Percentiles rank a stretch among this genome's conserved stretches.
phyloP scores from a whole-genome alignment of 2,888 invertebrate genomes.

The Platycnemis pennipes region DNA sequence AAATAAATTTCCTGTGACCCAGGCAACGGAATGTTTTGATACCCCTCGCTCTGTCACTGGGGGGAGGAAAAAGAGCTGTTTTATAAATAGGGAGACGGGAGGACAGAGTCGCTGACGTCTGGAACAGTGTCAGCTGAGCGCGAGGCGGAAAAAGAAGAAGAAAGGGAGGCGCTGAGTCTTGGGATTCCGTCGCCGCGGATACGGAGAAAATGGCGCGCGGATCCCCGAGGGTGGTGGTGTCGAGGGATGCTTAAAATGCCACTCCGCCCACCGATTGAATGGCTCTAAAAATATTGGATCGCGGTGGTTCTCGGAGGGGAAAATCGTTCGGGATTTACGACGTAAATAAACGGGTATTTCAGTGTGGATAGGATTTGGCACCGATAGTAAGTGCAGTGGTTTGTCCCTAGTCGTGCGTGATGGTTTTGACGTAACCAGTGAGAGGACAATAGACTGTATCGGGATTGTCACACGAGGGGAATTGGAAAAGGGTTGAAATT shows the following conservation, averaged over 20 bases:
- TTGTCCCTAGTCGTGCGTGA: background rate
- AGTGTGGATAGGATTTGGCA: background rate
- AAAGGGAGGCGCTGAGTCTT: background rate
- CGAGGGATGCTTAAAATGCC: background rate
- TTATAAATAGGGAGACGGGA: background rate
- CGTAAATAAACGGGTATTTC: background rate
- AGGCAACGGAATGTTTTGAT: constrained; percentile 11
- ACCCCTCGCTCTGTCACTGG: background rate
- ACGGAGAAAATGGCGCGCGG: background rate
- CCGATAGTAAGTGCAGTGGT: background rate
- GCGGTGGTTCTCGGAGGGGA: background rate
- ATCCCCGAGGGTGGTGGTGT: background rate
- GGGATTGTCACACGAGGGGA: no score
- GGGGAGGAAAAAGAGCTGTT: background rate
- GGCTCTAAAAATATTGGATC: background rate
- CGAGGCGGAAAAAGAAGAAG: background rate
- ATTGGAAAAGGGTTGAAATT: no score
- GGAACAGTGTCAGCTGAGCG: background rate
- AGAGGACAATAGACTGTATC: no score
- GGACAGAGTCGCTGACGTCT: background rate
- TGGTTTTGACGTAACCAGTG: background rate
- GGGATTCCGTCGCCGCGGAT: background rate
- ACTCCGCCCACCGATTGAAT: background rate
- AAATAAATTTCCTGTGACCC: background rate
- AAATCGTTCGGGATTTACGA: background rate